Evolutionary conservation across 2,888 invertebrate species (phyloP).

Genomic region (Synanthedon myopaeformis): DNA sequence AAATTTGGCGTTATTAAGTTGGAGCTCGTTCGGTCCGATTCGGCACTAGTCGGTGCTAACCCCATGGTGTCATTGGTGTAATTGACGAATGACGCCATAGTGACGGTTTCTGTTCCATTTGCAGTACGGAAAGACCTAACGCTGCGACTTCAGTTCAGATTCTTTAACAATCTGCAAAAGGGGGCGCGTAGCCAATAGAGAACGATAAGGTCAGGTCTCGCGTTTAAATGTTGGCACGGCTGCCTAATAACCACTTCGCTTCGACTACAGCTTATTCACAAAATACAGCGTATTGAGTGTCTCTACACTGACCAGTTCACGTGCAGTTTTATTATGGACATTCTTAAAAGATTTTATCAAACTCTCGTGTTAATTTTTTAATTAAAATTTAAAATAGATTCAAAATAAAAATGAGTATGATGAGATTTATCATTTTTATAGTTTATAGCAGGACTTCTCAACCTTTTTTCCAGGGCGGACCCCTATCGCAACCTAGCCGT

Average conservation of each 20-base stretch:
- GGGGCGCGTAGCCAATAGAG: slow-evolving; percentile 85
- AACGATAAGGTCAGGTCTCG: slow-evolving; percentile 49
- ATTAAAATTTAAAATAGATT: no score
- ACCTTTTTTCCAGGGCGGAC: no score
- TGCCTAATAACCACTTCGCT: slow-evolving; percentile 58
- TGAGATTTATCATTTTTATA: no score
- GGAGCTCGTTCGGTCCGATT: no score
- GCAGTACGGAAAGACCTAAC: slow-evolving; percentile 96
- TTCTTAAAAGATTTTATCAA: not conserved
- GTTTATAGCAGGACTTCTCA: no score
- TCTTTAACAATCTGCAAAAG: slow-evolving; percentile 93
- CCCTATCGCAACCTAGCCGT: no score
- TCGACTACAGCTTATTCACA: slow-evolving; percentile 41
- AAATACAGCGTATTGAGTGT: slow-evolving; percentile 39
- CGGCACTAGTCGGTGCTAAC: no score
- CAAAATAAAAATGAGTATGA: no score
- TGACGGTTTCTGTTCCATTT: slow-evolving; percentile 67
- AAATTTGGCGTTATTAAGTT: no score
- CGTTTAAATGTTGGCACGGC: slow-evolving; percentile 55
- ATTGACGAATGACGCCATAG: not conserved
- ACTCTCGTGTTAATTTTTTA: no score
- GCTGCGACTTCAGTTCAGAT: slow-evolving; percentile 94
- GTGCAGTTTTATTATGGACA: slow-evolving; percentile 46
- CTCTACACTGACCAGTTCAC: slow-evolving; percentile 33
- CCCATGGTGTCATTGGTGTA: no score